Percentiles rank a stretch among this genome's conserved stretches.
phyloP scores from a whole-genome alignment of 2,888 invertebrate species.

The Dicyrtomina minuta region DNA sequence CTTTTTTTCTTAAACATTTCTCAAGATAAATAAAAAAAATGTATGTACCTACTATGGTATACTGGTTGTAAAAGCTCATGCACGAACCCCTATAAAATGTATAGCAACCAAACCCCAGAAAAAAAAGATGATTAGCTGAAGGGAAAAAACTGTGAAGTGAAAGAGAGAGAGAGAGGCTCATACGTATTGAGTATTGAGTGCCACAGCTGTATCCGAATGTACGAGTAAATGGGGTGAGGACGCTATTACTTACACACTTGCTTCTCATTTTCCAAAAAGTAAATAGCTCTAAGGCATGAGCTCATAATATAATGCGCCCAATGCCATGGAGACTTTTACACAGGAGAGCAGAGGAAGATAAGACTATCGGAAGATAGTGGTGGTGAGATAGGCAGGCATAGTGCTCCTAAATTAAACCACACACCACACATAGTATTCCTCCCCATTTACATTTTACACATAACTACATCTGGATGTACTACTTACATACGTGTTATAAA shows the following conservation, averaged over 20 bases:
- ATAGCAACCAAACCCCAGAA: too few relatives aligned
- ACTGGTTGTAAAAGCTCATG: too few relatives aligned
- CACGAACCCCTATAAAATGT: too few relatives aligned
- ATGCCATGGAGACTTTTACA: too few relatives aligned
- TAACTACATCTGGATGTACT: too few relatives aligned
- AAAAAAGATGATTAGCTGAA: not conserved
- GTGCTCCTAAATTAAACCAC: not conserved
- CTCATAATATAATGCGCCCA: not conserved
- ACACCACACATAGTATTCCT: too few relatives aligned
- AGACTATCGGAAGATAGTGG: not conserved
- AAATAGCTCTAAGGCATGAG: conserved; percentile 11
- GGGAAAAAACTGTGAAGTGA: not conserved
- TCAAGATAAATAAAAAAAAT: conserved; percentile 20
- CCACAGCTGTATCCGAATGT: too few relatives aligned
- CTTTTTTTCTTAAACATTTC: too few relatives aligned
- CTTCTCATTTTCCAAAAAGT: conserved; percentile 3
- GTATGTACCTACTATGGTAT: too few relatives aligned
- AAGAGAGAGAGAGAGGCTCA: too few relatives aligned
- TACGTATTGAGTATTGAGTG: too few relatives aligned
- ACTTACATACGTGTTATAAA: not conserved
- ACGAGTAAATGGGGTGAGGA: not conserved
- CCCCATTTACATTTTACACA: too few relatives aligned
- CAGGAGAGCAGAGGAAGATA: not conserved
- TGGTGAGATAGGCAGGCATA: not conserved
- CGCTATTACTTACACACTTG: not conserved